Base-by-base conservation (phyloP, 2,113 vertebrate genomes). In the Trematomus loennbergii region DNA sequence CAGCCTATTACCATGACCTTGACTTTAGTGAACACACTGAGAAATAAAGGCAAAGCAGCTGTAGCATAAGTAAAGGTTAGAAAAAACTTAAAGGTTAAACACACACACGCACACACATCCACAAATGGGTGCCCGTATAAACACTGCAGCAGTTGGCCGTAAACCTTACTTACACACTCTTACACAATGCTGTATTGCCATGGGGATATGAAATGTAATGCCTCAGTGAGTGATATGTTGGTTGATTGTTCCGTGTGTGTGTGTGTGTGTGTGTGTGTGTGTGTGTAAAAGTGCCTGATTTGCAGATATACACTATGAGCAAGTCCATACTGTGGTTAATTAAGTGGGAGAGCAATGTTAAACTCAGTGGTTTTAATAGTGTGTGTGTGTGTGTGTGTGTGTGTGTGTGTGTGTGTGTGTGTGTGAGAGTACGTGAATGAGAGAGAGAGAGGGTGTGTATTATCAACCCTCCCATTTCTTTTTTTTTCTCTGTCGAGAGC, bases 1-100 rank as follows among this genome's bases (percentile, higher is more conserved):
- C 86, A 92, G 92, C 92, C 93, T 89, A 95, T 96, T 95, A 95
- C 90, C 77, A 84, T 94, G 95, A 95, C 95, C 95, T 96, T 96
- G 95, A 92, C 91, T 94, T 87, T 90, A 87, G 88, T 84, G 87
- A 91, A 92, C 78, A 82, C 76, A 74, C 77, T 61, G 82, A 60
- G 80, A 83, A 79, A 84, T 52, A 90, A 84, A 85, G 55, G 53
- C 78, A 78, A 83, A 93, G 89, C 88, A 87, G 90, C 90, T 82
- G 77, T 86, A 82, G 79, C 75, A 81, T 87, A 90, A 92, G 92
- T 91, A 95, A 94, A 93, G 93, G 92, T 93, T 92, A 89, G 82
- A 75, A 72, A 87, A 91, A 91, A 91, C 83, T 87, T 91, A 94
- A 95, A 95, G 93, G 90, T 93, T 94, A 93, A 89, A 79, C n/a